Evolutionary conservation across 2,888 invertebrate species (phyloP), one percentile per base, ranked within the genome.

Genomic region (Morinoia aosen): DNA sequence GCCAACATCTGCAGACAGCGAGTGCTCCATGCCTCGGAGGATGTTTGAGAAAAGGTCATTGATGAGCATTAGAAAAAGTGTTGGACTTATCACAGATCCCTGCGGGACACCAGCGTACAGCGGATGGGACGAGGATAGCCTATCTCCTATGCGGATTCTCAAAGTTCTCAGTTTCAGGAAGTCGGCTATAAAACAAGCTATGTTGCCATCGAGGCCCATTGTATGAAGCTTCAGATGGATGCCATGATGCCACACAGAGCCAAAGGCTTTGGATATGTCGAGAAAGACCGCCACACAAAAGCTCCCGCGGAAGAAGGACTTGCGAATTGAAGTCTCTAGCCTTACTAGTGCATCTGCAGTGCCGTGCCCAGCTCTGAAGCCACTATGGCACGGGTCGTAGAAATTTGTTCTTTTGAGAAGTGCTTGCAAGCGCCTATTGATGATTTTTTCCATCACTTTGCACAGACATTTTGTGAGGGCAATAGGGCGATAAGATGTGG

Each of bases 231-330:
- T 95, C n/a, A 40, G n/a, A 12, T 25, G 64, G n/a, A 95, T 33
- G 14, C 58, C 58, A 40, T 58, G n/a, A n/a, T 95, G 95, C 95
- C 95, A 95, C 16, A 64, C 64, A 58, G 95, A 56, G 95, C 58
- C 95, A 58, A 61, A 95, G 14, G 95, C 95, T 16, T 58, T 14
- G 4, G 58, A 61, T 33, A 95, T 61, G 11, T 95, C 57, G 25
- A 95, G 57, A 58, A 95, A 95, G 11, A 95, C 64, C 10, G 95
- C 95, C 12, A 93, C 40, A 48, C 93, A 93, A 40, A 93, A 39
- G 25, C 14, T 48, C 12, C 56, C 33, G 0, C 40, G 40, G 1
- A 93, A 48, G 19, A 95, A 95, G 61, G 58, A 7, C 33, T 61
- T 25, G n/a, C 95, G 57, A n/a, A 61, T n/a, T 93, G 93, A 57